Conservation (phyloP, 1,140 invertebrate genomes). For the Hetaerina americana region DNA sequence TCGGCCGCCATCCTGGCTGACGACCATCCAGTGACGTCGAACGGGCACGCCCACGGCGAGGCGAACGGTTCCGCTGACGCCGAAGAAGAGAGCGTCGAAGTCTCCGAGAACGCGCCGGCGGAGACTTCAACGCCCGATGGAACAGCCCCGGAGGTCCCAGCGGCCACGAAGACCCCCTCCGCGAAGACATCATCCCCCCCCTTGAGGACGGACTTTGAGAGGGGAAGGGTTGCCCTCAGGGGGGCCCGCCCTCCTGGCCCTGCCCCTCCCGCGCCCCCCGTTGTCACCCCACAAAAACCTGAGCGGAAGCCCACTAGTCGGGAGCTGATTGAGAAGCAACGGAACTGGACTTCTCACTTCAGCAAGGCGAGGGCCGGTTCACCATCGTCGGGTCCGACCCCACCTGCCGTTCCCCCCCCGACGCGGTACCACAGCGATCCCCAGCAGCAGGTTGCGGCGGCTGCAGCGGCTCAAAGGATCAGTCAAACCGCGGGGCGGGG, state of each 20-base stretch:
- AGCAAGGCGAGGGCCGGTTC: conserved; percentile 7
- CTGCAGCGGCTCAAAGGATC: neutral
- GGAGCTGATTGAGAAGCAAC: conserved; percentile 76
- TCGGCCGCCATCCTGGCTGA: neutral
- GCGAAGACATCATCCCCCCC: neutral
- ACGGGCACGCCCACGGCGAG: neutral
- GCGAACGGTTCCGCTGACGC: neutral
- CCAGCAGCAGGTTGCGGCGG: neutral
- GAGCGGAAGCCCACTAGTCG: conserved; percentile 68
- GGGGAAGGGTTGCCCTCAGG: neutral
- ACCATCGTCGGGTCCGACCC: neutral
- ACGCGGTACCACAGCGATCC: neutral
- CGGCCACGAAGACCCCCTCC: no score
- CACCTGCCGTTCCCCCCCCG: no score
- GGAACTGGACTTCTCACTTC: conserved; percentile 83
- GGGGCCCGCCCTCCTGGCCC: neutral
- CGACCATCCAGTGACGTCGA: neutral
- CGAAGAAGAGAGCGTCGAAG: neutral
- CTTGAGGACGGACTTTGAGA: neutral
- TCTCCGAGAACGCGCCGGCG: neutral
- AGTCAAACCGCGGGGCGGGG: neutral
- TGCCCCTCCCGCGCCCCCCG: neutral
- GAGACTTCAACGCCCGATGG: neutral
- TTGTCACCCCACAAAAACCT: conserved; percentile 49
- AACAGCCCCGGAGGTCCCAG: neutral